Base-by-base conservation (phyloP, 2,888 invertebrate genomes). In the Drosophila neonasuta region DNA sequence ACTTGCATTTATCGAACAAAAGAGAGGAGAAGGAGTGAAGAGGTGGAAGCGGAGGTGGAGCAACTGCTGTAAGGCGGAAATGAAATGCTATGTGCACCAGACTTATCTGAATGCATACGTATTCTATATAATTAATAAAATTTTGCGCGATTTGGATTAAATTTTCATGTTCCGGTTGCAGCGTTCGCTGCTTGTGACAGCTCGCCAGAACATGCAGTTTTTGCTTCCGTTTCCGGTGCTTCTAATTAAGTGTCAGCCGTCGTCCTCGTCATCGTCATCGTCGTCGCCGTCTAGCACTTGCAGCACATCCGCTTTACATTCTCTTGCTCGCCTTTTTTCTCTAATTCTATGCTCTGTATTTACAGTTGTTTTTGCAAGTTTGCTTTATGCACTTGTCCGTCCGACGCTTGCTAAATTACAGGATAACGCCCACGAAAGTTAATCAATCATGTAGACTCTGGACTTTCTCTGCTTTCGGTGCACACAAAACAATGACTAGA, bases 191-290 rank as follows among this genome's bases (percentile, higher is more conserved):
- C 58, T 55, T 49, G 24, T 50, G 67, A 63, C 60, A 44, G 50
- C 63, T 32, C n/a, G 30, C 13, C 13, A n/a, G 86, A 71, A 66
- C 80, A 67, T 83, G 79, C 78, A 80, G 62, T 71, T 71, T 24
- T 24, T 64, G 75, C 69, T 84, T 81, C 80, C 84, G 83, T 71
- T 85, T 80, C 82, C 84, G 81, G 71, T 60, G 66, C 67, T 61
- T 84, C 75, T 81, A 86, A 81, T 86, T 81, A 81, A 86, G 81
- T 84, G 84, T 80, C 81, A 80, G 81, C 48, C 80, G 68, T 62
- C 71, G 55, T 59, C n/a, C 51, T 55, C 71, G 71, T 73, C 76
- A 49, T 36, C 76, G 64, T 58, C 17, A 2, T 17, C 17, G 17
- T 17, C 17, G 17, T 45, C 24, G 24, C 5, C 24, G 24, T 24